Evolutionary conservation across 2,888 invertebrate genomes (phyloP), one percentile per base, ranked within the genome.

Genomic region (Dynastes maya): DNA sequence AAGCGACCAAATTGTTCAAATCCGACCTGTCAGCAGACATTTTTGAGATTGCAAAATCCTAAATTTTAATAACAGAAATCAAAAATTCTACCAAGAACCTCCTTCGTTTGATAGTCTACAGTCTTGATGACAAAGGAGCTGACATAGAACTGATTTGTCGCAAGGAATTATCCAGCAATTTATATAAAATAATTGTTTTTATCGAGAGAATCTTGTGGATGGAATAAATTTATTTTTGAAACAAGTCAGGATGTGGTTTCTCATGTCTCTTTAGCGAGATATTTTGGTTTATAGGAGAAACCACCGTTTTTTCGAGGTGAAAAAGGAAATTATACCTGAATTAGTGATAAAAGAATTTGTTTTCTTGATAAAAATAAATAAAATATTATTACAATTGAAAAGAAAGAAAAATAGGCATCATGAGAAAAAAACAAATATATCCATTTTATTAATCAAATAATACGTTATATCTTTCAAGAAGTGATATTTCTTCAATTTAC

Each of bases 1-100:
- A 91, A 83, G 93, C 88, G 82, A 93, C 87, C 8, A 94, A 87
- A 84, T 93, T 90, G 16, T 90, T 87, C 84, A 90, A 91, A 76
- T 89, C 55, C n/a, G 53, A 16, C 5, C 22, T 55, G 3, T 5
- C 16, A 6, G n/a, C 53, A 2, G 22, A 16, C 55, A 55, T 32
- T 32, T 32, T 32, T 5, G 32, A 0, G 5, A 32, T 32, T 32
- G 0, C 32, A 32, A 32, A 5, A 32, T 32, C 32, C 32, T 32
- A 32, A 32, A 55, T 22, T 16, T 22, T 5, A 16, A 55, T 55
- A 16, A 8, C 2, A 16, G 22, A n/a, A 13, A 53, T 1, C 16
- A 2, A 11, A 53, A 4, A 4, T 13, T 13, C n/a, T 53, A 53
- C 3, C 13, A 13, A 2, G 13, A 53, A 9, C n/a, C 13, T 53